Conservation (phyloP, 2,888 invertebrate genomes). For the Linnaemya tessellans region DNA sequence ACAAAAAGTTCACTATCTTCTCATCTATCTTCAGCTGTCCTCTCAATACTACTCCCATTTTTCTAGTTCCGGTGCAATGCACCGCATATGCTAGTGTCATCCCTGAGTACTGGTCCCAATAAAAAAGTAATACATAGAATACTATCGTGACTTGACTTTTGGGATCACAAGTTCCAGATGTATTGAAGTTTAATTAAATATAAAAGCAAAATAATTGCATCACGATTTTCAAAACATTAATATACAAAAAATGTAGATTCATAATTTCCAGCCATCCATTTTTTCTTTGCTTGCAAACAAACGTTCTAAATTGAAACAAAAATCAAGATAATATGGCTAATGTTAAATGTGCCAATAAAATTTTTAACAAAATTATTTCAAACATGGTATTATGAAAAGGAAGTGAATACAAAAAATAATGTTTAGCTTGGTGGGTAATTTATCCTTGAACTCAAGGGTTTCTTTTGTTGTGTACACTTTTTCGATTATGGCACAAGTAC, state of each 20-base stretch:
- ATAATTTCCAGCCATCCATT: background rate
- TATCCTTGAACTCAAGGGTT: slow-evolving; percentile 47
- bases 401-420: background rate
- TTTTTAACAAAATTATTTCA: slow-evolving; percentile 34
- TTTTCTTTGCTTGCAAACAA: background rate
- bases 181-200: slow-evolving; percentile 1
- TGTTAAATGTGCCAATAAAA: slow-evolving; percentile 40
- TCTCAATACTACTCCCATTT: too few species aligned
- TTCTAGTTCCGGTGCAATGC: too few species aligned
- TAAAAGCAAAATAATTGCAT: slow-evolving; percentile 17
- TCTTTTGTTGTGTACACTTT: background rate
- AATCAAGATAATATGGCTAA: slow-evolving; percentile 12
- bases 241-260: background rate
- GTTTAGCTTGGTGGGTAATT: slow-evolving; percentile 34
- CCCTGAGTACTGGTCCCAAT: too few species aligned
- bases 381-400: slow-evolving; percentile 17
- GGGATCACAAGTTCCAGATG: background rate
- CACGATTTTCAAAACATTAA: background rate
- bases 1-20: too few species aligned
- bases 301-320: background rate
- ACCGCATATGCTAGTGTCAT: too few species aligned
- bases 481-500: slow-evolving; percentile 14
- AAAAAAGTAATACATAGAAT: too few species aligned
- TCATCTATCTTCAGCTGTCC: too few species aligned
- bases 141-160: background rate